Evolutionary conservation across 2,113 vertebrate species (phyloP), one percentile per base, ranked within the genome.

Genomic region (Chlorodrepanis virens): DNA sequence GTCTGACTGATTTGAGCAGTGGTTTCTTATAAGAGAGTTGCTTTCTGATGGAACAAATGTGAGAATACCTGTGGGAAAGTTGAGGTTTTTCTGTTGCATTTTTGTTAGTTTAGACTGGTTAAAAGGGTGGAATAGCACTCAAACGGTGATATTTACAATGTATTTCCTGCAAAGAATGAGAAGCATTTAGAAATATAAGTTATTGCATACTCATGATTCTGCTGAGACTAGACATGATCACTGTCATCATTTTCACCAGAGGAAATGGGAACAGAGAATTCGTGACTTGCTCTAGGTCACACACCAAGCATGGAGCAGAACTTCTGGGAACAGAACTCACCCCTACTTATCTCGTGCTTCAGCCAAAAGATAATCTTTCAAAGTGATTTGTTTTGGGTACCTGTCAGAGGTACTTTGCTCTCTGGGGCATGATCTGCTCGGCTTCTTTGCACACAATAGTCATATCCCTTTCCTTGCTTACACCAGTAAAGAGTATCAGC

Each of bases 181-280:
- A 89, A 94, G 23, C 28, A 8, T 10, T 88, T 74, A 35, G 44
- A 64, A 81, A 68, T 54, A 18, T 42, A 47, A 90, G 39, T 74
- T 70, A 47, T 25, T 40, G 76, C 50, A 10, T 70, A 18, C 42
- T 95, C 63, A 14, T 74, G 70, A 61, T 59, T 86, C 86, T 87
- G 68, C 91, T 90, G 93, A 90, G 86, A 93, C 67, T 20, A 90
- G 80, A 19, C 56, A 47, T 29, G 16, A 45, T 70, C 54, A 35
- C 52, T 24, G 35, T 86, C 94, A 76, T 92, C 40, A 45, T 94
- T 92, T 94, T 93, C 76, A 69, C 68, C 86, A 81, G 72, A 81
- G 83, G 83, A 97, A 96, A 84, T 24, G 23, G 88, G 92, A 96
- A 72, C 69, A 79, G 90, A 94, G 86, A 92, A 89, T 97, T 96